Conservation (phyloP, 2,888 invertebrate species). For the Rotaria magnacalcarata region DNA sequence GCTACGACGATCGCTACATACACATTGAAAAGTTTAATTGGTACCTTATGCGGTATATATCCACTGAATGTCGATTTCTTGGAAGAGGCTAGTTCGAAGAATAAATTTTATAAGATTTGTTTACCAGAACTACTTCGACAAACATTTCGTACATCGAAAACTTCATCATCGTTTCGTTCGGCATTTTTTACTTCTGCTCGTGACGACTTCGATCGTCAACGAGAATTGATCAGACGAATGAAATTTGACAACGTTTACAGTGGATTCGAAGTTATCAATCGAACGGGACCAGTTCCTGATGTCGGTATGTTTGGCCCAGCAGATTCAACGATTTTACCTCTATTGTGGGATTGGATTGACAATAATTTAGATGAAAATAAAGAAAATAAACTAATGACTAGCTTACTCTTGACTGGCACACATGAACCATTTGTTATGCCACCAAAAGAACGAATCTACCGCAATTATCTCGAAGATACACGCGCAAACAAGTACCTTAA, state of each 20-base stretch:
- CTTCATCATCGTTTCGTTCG: background rate
- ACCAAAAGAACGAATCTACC: background rate
- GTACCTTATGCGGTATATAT: background rate
- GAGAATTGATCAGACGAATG: background rate
- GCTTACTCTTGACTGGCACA: background rate
- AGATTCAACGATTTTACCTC: background rate
- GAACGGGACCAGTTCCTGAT: background rate
- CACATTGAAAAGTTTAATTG: background rate
- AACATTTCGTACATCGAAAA: background rate
- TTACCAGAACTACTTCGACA: background rate
- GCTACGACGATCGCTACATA: background rate
- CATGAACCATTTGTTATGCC: background rate
- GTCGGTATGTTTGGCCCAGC: background rate
- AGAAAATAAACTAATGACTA: background rate
- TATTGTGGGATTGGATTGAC: background rate
- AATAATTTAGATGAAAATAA: background rate
- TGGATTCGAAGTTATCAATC: background rate
- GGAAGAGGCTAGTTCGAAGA: background rate
- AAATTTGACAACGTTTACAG: background rate
- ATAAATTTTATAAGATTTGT: background rate
- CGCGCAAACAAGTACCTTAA: background rate
- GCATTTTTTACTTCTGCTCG: background rate
- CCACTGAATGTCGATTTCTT: background rate
- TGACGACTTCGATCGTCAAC: background rate
- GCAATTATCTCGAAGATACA: background rate